A percentile compares a stretch with the other conserved stretches of the same genome.
Evolutionary conservation across 2,888 invertebrate species (phyloP).

Genomic region (Himalopsyche japonica): DNA sequence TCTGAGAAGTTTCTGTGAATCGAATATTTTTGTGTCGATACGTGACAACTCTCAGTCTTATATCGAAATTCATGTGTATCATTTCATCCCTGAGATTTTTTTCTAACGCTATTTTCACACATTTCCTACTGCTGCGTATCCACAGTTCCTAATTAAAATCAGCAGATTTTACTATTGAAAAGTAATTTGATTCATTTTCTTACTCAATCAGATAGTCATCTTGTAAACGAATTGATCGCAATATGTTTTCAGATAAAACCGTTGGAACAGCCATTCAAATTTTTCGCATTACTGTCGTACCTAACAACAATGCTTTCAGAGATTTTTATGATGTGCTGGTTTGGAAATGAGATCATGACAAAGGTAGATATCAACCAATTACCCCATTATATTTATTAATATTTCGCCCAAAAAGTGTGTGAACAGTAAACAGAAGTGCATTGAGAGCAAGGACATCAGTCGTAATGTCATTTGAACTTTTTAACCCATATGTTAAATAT

Average conservation of each 20-base stretch:
- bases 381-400: not conserved
- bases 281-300: slow-evolving; percentile 15
- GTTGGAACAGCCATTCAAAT: slow-evolving; percentile 21
- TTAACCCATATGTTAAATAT: too few relatives aligned
- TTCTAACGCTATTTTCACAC: too few relatives aligned
- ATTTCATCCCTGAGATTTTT: too few relatives aligned
- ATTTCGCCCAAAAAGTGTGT: not conserved
- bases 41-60: too few relatives aligned
- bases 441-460: not conserved
- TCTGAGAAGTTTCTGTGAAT: too few relatives aligned
- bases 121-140: too few relatives aligned
- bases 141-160: too few relatives aligned
- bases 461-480: not conserved
- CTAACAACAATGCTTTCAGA: slow-evolving; percentile 26
- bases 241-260: slow-evolving; percentile 18
- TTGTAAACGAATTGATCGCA: not conserved
- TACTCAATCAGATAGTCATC: not conserved
- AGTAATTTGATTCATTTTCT: too few relatives aligned
- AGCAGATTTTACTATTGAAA: too few relatives aligned
- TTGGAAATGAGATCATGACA: slow-evolving; percentile 50
- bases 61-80: too few relatives aligned
- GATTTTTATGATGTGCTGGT: slow-evolving; percentile 51
- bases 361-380: slow-evolving; percentile 17
- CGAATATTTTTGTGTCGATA: too few relatives aligned
- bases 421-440: not conserved